These are phyloP conservation scores for Trilocha varians DNA, from an alignment of 2,888 invertebrate species.

Conservation along the genomic window DNA sequence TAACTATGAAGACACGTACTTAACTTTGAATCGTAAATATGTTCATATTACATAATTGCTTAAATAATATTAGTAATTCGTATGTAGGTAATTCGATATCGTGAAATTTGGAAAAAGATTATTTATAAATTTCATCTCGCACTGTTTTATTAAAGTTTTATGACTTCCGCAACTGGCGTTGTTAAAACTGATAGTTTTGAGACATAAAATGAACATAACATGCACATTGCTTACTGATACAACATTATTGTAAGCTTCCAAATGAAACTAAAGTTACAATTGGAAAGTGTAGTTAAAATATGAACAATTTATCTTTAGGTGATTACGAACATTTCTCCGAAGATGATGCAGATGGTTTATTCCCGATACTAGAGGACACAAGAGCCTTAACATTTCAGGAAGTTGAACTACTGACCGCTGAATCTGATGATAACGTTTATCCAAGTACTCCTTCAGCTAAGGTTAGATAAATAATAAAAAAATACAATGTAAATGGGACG, in stretches of 20 bases:
- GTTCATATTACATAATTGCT: no score
- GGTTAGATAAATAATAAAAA: slow-evolving; percentile 7
- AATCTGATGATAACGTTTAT: slow-evolving; percentile 26
- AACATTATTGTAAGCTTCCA: no score
- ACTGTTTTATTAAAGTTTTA: no score
- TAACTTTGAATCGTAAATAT: slow-evolving; percentile 54
- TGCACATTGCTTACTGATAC: no score
- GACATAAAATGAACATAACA: no score
- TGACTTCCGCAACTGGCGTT: no score
- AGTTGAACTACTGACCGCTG: slow-evolving; percentile 40
- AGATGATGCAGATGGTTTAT: slow-evolving; percentile 30
- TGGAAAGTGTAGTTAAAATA: no score
- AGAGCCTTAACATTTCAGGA: slow-evolving; percentile 49
- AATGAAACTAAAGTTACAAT: no score
- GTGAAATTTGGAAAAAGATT: no score
- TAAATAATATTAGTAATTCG: not conserved
- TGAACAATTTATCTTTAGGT: no score
- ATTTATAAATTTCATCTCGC: no score
- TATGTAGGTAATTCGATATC: not conserved
- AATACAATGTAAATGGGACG: not conserved
- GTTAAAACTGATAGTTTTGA: no score
- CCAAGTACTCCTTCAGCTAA: slow-evolving; percentile 3
- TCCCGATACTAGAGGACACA: slow-evolving; percentile 42
- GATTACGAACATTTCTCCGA: slow-evolving; percentile 58
- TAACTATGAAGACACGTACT: slow-evolving; percentile 40